Conservation (phyloP, 2,888 invertebrate genomes). For the Acrobasis suavella region DNA sequence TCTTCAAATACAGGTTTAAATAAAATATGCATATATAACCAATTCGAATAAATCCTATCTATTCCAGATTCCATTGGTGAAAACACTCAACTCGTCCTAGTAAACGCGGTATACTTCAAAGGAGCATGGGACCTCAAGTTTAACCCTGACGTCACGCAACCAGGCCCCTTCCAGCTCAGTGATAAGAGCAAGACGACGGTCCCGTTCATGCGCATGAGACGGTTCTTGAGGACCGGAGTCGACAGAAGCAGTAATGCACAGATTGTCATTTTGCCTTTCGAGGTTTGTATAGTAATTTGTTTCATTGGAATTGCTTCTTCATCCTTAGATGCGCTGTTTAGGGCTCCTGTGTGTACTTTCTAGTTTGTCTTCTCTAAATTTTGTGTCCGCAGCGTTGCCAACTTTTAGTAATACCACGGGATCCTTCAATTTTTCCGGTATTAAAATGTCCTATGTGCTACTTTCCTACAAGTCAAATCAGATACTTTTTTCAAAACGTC, state of each 20-base stretch:
- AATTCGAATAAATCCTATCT: slow-evolving; percentile 25
- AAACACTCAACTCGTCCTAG: slow-evolving; percentile 82
- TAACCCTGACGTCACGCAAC: slow-evolving; percentile 74
- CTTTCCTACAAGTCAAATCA: too few species aligned
- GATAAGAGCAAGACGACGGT: slow-evolving; percentile 64
- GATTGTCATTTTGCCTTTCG: slow-evolving; percentile 84
- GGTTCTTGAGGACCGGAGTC: slow-evolving; percentile 77
- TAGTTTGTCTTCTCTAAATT: too few species aligned
- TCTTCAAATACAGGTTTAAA: too few species aligned
- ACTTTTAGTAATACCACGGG: too few species aligned
- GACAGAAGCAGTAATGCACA: slow-evolving; percentile 80
- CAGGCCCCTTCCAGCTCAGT: slow-evolving; percentile 78
- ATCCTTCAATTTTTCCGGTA: too few species aligned
- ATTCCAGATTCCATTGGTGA: slow-evolving; percentile 70
- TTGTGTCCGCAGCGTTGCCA: too few species aligned
- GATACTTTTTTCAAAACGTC: too few species aligned
- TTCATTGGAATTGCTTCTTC: too few species aligned
- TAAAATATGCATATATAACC: too few species aligned
- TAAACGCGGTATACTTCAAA: slow-evolving; percentile 89
- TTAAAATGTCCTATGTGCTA: too few species aligned
- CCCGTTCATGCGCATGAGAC: slow-evolving; percentile 84
- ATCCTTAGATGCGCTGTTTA: too few species aligned
- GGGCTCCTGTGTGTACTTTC: too few species aligned
- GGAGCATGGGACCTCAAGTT: slow-evolving; percentile 87
- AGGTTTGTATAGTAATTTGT: slow-evolving; percentile 61